Evolutionary conservation across 2,113 vertebrate species (phyloP), one percentile per base, ranked within the genome.

Genomic region (Reinhardtius hippoglossoides): DNA sequence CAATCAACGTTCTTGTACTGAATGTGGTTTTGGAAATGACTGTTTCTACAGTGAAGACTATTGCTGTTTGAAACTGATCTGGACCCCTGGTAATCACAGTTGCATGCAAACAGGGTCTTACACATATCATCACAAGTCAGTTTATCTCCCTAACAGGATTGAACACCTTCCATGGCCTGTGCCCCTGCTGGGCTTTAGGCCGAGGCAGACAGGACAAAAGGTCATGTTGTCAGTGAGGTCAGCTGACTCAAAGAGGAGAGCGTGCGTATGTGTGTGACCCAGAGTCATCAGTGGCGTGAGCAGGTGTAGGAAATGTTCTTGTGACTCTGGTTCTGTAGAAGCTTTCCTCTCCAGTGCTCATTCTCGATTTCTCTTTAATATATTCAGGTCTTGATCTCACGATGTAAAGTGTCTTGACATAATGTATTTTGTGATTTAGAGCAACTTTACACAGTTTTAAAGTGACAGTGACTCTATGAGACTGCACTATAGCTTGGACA

Each of bases 71-170:
- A 60, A 7, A 26, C 13, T 15, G 7, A n/a, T 20, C 59, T 3
- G 61, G 26, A 68, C 26, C 16, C 52, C 6, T 15, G 61, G 4
- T 20, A 20, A 40, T 48, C 12, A 13, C 12, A 9, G 56, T 10
- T 20, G 40, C 42, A 57, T 44, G 67, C 42, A 59, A 52, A 57
- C n/a, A 67, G 44, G 42, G 10, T 31, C 50, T 67, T 60, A 63
- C 16, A 56, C 18, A 27, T 48, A 24, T 27, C 0, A 4, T 52
- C 56, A 48, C 61, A 56, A 50, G 27, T 46, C 42, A 0, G 2
- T 74, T 67, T 24, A 80, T 82, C 76, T 70, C 20, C 18, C 42
- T 77, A 74, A 87, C 59, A 80, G 68, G 75, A 84, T 65, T 83
- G 40, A 24, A 56, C n/a, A 9, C 3, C 21, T 59, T 3, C 20